Conservation (phyloP, 53 echinoderm and acorn worm genomes). For the Glandiceps talaboti region DNA sequence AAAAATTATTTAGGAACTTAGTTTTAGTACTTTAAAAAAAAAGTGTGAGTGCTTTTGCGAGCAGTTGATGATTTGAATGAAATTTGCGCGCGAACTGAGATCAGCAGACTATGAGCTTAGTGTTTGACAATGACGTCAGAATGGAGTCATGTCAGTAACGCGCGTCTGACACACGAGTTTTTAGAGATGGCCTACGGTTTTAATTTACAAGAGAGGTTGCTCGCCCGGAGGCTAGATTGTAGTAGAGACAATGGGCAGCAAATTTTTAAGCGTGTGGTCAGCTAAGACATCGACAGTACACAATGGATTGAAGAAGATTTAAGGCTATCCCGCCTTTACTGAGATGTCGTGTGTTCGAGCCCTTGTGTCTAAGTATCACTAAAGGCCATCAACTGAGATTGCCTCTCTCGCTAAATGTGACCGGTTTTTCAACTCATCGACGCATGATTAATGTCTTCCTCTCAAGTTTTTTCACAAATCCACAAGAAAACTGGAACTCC, state of each 20-base stretch:
- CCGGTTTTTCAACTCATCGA: neutral
- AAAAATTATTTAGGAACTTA: too few relatives aligned
- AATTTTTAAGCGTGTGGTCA: neutral
- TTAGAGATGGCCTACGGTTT: too few relatives aligned
- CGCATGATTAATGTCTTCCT: neutral
- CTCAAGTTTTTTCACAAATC: neutral
- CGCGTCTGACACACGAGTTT: too few relatives aligned
- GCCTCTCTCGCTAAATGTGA: neutral
- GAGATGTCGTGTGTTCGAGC: neutral
- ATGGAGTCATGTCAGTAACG: too few relatives aligned
- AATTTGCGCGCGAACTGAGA: too few relatives aligned
- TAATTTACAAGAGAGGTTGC: neutral
- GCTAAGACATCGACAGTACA: neutral
- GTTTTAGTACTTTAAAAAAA: too few relatives aligned
- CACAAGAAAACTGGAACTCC: neutral
- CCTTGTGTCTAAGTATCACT: neutral
- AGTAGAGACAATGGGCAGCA: neutral
- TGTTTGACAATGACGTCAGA: too few relatives aligned
- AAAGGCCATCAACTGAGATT: neutral
- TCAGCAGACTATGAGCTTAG: too few relatives aligned
- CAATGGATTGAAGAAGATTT: neutral
- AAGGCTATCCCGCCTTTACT: neutral
- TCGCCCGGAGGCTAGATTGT: neutral
- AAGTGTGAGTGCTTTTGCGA: too few relatives aligned
- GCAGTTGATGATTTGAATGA: too few relatives aligned